Evolutionary conservation across 1,140 invertebrate genomes (phyloP).

Genomic region (Formica selysi): DNA sequence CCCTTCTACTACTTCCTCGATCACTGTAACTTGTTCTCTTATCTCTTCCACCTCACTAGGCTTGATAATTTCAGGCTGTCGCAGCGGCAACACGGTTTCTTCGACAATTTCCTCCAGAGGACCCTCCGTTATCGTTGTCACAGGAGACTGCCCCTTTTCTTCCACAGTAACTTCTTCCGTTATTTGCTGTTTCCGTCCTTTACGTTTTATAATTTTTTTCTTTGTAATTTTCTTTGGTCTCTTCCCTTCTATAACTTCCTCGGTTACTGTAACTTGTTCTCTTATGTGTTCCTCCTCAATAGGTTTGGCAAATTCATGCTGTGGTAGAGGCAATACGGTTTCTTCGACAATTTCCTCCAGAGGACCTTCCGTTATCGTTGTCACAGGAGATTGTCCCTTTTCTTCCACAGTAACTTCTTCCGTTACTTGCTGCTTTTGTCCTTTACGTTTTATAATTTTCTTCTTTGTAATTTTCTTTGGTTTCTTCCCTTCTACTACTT

Average conservation of each 20-base stretch:
- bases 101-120: conserved; percentile 70
- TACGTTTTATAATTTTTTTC: conserved; percentile 56
- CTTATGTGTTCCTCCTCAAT: conserved; percentile 68
- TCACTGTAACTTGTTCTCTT: conserved; percentile 67
- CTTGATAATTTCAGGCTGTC: conserved; percentile 54
- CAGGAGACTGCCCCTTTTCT: conserved; percentile 49
- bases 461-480: conserved; percentile 78
- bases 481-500: neutral
- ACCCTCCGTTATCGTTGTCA: conserved; percentile 66
- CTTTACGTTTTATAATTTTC: conserved; percentile 14
- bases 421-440: conserved; percentile 74
- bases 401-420: conserved; percentile 71
- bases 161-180: conserved; percentile 66
- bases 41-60: conserved; percentile 50
- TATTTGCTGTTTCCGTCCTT: conserved; percentile 63
- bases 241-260: conserved; percentile 79
- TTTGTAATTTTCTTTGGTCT: conserved; percentile 78
- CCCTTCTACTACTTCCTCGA: conserved; percentile 74
- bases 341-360: conserved; percentile 66
- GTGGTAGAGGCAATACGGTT: neutral
- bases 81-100: conserved; percentile 25
- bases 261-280: conserved; percentile 73
- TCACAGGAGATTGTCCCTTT: neutral
- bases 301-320: neutral
- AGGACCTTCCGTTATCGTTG: conserved; percentile 3